A percentile compares a stretch with the other conserved stretches of the same genome.
Evolutionary conservation across 2,113 vertebrate species (phyloP).

Genomic region (Phylloscopus whistleri): DNA sequence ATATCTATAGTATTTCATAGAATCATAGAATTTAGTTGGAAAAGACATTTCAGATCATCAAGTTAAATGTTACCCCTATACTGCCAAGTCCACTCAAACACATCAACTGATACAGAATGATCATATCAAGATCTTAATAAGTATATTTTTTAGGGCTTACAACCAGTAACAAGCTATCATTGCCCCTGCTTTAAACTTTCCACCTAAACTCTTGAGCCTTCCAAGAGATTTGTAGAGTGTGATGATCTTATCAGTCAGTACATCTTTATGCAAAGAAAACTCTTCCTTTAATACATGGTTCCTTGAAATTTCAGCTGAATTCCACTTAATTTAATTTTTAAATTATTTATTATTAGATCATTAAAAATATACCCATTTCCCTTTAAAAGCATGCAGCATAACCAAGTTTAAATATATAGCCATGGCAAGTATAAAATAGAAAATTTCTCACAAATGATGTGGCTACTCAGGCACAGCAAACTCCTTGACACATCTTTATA

Average conservation of each 20-base stretch:
- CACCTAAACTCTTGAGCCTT: neutral
- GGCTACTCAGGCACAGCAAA: neutral
- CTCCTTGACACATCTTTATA: neutral
- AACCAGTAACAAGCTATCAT: neutral
- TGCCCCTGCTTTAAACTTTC: neutral
- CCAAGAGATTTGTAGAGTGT: neutral
- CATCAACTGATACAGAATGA: neutral
- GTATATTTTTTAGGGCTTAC: neutral
- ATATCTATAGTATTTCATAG: neutral
- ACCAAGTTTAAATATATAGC: neutral
- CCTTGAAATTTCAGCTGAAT: neutral
- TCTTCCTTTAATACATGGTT: neutral
- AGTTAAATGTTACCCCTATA: neutral
- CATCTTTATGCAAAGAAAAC: neutral
- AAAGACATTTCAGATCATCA: neutral
- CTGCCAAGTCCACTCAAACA: neutral
- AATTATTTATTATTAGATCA: neutral
- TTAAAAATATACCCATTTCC: neutral
- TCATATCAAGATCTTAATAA: neutral
- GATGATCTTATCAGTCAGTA: neutral
- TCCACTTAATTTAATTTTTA: neutral
- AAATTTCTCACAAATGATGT: neutral
- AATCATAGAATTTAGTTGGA: neutral
- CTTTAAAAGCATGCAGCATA: neutral
- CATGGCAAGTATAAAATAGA: neutral